Percentiles rank a stretch among this genome's conserved stretches.
phyloP scores from a whole-genome alignment of 2,113 vertebrate genomes.

The Pampusana beccarii region DNA sequence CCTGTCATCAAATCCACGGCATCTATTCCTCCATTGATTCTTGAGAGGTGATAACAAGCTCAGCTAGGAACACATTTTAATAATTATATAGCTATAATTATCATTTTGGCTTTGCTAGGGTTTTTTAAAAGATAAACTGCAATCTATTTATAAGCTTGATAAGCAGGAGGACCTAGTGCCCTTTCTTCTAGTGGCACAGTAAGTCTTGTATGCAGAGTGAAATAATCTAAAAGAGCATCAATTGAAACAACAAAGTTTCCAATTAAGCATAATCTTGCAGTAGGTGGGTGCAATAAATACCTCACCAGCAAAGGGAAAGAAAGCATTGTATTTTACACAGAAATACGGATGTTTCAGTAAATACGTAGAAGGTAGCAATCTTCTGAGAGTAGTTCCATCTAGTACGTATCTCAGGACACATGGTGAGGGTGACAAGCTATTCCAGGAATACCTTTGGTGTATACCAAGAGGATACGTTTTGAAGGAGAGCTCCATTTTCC shows the following conservation, averaged over 20 bases:
- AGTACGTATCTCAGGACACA: neutral
- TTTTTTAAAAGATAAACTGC: constrained; percentile 50
- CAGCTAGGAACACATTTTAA: constrained; percentile 25
- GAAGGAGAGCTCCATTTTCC: constrained; percentile 43
- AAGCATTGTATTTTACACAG: constrained; percentile 4
- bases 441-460: neutral
- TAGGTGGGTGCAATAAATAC: neutral
- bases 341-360: neutral
- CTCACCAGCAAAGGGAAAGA: neutral
- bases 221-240: constrained; percentile 30
- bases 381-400: neutral
- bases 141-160: constrained; percentile 52
- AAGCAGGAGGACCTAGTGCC: neutral
- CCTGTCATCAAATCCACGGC: neutral
- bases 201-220: neutral
- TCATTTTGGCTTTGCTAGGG: constrained; percentile 28
- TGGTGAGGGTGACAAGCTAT: neutral
- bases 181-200: neutral
- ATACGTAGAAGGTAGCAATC: neutral
- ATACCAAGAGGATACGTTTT: neutral
- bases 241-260: neutral
- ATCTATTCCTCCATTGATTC: constrained; percentile 28
- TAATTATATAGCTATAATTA: constrained; percentile 50
- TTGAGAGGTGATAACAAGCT: constrained; percentile 22
- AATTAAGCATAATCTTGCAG: neutral